These are phyloP conservation scores for Cephus pulcher DNA, from an alignment of 2,888 invertebrate species.

Conservation along the genomic window DNA sequence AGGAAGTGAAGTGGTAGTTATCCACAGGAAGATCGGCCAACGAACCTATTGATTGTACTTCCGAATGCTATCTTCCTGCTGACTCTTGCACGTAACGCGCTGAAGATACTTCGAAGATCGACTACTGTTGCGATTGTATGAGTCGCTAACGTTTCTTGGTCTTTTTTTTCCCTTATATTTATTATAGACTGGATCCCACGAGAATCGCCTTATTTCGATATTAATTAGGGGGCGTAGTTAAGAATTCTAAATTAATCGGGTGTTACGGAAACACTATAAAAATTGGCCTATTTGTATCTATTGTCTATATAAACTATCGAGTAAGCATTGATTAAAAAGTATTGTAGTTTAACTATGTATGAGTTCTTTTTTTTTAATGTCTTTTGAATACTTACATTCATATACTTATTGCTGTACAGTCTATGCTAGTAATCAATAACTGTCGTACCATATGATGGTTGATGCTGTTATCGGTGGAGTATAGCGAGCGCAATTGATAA, in stretches of 20 bases:
- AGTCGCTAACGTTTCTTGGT: background rate
- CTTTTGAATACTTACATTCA: background rate
- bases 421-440: background rate
- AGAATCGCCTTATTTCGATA: background rate
- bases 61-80: constrained; percentile 35
- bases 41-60: constrained; percentile 48
- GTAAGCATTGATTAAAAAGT: background rate
- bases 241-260: background rate
- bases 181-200: background rate
- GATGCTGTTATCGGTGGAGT: background rate
- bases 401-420: background rate
- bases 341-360: background rate
- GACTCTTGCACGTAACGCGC: constrained; percentile 39
- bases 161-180: background rate
- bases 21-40: constrained; percentile 41
- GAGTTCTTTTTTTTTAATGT: background rate
- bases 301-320: background rate
- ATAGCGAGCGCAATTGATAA: background rate
- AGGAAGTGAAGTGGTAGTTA: constrained; percentile 42
- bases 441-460: background rate
- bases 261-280: background rate
- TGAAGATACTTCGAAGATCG: background rate
- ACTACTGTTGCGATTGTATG: background rate
- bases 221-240: background rate
- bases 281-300: background rate